Evolutionary conservation across 2,113 vertebrate species (phyloP).

Genomic region (Otis tarda): DNA sequence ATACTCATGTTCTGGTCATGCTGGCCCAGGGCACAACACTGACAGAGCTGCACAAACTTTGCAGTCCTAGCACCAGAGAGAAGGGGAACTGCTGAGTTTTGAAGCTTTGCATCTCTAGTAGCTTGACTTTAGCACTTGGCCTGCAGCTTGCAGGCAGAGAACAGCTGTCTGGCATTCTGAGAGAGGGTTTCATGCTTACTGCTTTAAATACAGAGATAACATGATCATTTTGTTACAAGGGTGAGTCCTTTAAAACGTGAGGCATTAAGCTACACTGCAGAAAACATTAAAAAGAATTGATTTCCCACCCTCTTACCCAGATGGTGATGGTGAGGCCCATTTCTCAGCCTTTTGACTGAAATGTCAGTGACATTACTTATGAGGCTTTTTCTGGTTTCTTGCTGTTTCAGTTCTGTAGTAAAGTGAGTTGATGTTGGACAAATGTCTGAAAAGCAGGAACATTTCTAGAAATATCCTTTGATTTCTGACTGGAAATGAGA

Average conservation of each 20-base stretch:
- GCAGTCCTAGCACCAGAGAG: not conserved
- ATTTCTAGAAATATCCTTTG: slow-evolving; percentile 1
- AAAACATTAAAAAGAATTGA: not conserved
- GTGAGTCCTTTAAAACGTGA: not conserved
- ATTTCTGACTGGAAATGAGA: slow-evolving; percentile 20
- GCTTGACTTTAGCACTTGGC: not conserved
- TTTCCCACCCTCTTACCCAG: not conserved
- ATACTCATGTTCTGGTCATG: not conserved
- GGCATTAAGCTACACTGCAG: not conserved
- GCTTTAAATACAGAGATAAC: not conserved
- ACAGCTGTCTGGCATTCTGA: not conserved
- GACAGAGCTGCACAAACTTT: not conserved
- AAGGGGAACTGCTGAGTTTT: not conserved
- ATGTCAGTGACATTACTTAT: not conserved
- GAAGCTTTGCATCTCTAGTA: not conserved
- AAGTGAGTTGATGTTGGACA: not conserved
- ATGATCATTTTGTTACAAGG: not conserved
- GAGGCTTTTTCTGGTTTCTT: not conserved
- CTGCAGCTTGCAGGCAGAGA: not conserved
- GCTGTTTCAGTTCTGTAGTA: not conserved
- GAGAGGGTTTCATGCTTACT: not conserved
- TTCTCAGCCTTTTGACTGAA: not conserved
- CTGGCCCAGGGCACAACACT: not conserved
- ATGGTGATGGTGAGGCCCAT: not conserved
- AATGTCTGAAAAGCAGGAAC: not conserved